A percentile compares a stretch with the other conserved stretches of the same genome.
Conservation (phyloP, 64 coral and sea anemone species). For the Montipora foliosa region DNA sequence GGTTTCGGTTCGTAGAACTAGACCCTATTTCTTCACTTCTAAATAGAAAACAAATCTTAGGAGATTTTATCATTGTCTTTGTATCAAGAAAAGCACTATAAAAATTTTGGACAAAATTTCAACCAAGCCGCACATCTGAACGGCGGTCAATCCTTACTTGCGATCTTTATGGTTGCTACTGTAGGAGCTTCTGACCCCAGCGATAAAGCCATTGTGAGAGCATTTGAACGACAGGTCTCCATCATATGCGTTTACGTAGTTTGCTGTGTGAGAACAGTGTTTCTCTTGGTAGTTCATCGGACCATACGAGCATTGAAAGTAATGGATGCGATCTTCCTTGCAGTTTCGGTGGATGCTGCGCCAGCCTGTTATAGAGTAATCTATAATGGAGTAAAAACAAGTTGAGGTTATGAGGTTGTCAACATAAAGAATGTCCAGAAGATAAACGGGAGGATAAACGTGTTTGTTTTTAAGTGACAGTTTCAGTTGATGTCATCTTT, state of each 20-base stretch:
- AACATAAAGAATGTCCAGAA: no score
- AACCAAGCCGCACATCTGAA: no score
- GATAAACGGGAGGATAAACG: no score
- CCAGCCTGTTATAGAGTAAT: background rate
- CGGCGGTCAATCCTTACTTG: background rate
- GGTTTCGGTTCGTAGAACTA: no score
- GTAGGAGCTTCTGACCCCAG: constrained; percentile 1
- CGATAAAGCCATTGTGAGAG: constrained; percentile 25
- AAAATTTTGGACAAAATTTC: no score
- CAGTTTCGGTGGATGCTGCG: background rate
- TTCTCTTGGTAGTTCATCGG: background rate
- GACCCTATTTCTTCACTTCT: no score
- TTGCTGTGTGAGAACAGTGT: background rate
- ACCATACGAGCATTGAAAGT: background rate
- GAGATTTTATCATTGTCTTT: no score
- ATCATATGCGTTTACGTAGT: constrained; percentile 43
- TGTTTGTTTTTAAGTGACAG: no score
- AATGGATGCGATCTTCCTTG: constrained; percentile 40
- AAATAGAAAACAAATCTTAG: no score
- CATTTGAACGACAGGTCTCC: background rate
- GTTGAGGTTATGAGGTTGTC: no score
- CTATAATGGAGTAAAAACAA: background rate
- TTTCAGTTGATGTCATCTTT: no score
- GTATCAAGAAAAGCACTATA: no score
- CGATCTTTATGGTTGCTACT: background rate